phyloP scores from a whole-genome alignment of 1,140 invertebrate species.

The Meloidogyne floridensis region DNA sequence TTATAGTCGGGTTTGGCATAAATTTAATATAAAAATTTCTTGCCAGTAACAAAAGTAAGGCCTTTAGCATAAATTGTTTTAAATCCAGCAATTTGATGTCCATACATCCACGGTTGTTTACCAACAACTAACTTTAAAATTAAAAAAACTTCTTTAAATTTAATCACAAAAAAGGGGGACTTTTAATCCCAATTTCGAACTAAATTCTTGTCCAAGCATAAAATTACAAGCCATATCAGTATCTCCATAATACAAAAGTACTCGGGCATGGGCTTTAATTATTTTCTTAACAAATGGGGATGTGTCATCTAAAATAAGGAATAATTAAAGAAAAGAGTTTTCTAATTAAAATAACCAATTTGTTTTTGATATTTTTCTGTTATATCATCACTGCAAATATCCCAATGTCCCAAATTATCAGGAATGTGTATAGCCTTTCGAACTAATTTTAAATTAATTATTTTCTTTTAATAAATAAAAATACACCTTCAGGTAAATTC shows the following conservation, averaged over 20 bases:
- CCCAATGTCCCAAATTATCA: constrained; percentile 57
- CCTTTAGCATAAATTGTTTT: constrained; percentile 63
- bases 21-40: neutral
- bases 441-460: constrained; percentile 31
- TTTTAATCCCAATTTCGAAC: constrained; percentile 53
- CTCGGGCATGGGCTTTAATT: constrained; percentile 64
- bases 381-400: constrained; percentile 64
- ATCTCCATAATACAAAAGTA: constrained; percentile 71
- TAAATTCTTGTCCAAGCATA: constrained; percentile 64
- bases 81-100: constrained; percentile 63
- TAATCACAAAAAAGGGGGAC: constrained; percentile 29
- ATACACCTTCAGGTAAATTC: constrained; percentile 51
- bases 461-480: neutral
- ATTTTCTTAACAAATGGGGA: constrained; percentile 64
- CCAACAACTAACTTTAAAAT: constrained; percentile 46
- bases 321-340: constrained; percentile 39
- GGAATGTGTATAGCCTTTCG: constrained; percentile 63
- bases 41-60: constrained; percentile 59
- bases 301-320: constrained; percentile 58
- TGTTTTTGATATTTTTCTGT: constrained; percentile 59
- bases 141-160: neutral
- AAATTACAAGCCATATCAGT: constrained; percentile 72
- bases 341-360: constrained; percentile 40
- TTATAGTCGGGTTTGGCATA: too few species aligned
- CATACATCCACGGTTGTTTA: constrained; percentile 65